A percentile compares a stretch with the other conserved stretches of the same genome.
phyloP scores from a whole-genome alignment of 2,797 vertebrate genomes.

The Macroramphosus scolopax region DNA sequence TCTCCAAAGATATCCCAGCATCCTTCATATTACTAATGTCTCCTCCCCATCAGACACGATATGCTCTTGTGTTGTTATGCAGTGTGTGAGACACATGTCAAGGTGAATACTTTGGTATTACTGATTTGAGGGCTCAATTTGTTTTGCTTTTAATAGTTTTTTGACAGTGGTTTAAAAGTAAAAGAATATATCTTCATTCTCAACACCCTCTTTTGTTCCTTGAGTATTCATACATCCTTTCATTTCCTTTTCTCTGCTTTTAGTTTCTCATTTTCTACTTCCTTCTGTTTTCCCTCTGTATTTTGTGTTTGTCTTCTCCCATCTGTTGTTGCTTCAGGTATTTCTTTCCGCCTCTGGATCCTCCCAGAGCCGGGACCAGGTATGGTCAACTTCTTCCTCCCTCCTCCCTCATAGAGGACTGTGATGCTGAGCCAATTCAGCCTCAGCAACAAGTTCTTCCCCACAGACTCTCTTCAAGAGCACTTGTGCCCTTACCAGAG shows the following conservation, averaged over 20 bases:
- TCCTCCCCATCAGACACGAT: conserved; percentile 53
- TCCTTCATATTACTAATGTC: conserved; percentile 85
- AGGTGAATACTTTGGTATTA: no score
- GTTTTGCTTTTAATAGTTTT: no score
- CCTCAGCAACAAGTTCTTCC: conserved; percentile 70
- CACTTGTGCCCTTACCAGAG: conserved; percentile 63
- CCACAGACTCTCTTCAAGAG: conserved; percentile 63
- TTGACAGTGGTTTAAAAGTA: no score
- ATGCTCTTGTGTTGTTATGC: conserved; percentile 32
- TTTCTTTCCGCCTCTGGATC: conserved; percentile 94
- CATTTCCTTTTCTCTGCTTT: conserved; percentile 19
- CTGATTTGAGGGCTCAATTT: background rate
- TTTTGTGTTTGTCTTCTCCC: conserved; percentile 65
- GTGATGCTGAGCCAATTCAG: conserved; percentile 82
- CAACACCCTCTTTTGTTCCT: conserved; percentile 17
- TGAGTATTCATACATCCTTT: conserved; percentile 6
- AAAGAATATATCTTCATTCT: no score
- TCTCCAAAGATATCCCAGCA: conserved; percentile 86
- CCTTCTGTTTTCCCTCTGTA: conserved; percentile 70
- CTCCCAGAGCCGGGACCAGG: conserved; percentile 88
- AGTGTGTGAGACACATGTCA: conserved; percentile 14
- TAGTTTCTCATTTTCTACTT: conserved; percentile 70
- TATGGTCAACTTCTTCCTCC: conserved; percentile 91
- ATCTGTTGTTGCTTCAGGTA: conserved; percentile 84
- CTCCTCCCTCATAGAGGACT: conserved; percentile 86